Evolutionary conservation across 2,113 vertebrate genomes (phyloP), one percentile per base, ranked within the genome.

Genomic region (Cynoglossus semilaevis): DNA sequence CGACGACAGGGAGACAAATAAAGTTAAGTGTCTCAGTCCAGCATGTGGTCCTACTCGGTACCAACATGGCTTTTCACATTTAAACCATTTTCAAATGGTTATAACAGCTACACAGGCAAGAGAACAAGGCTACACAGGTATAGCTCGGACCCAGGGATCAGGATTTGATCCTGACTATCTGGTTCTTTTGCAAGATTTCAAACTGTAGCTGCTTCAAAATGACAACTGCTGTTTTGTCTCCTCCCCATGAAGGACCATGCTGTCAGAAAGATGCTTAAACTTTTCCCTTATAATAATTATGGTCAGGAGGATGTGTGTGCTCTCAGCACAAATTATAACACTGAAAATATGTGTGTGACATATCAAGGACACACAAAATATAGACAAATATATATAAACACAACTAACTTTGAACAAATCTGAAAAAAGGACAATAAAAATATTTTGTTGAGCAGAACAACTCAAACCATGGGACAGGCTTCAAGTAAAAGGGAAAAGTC

Each of bases 401-500:
- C 22, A 54, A 43, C 50, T 15, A 29, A 51, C 48, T 3, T 36
- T 17, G 18, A 8, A n/a, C 19, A 13, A 7, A 7, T 36, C 8
- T 10, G 12, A 38, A 38, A 38, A 52, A 48, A 35, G 17, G 47
- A 51, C 3, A 55, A 62, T 37, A 49, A 16, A 58, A 13, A n/a
- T n/a, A n/a, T n/a, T n/a, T n/a, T n/a, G n/a, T n/a, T n/a, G n/a
- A n/a, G n/a, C n/a, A 60, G 11, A 29, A 54, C 67, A 58, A 56
- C 46, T 53, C 17, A 72, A 57, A 18, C 55, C 42, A 38, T 16
- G 48, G 22, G 22, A 29, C 22, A 29, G 6, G 6, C 45, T 85
- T 87, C 73, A 83, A 85, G 81, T 87, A 79, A 71, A n/a, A 74
- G 59, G 56, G 58, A 77, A 29, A 72, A 67, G 15, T 72, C 29